Base-by-base conservation (phyloP, 2,888 invertebrate genomes). In the Herminia tarsipennalis region DNA sequence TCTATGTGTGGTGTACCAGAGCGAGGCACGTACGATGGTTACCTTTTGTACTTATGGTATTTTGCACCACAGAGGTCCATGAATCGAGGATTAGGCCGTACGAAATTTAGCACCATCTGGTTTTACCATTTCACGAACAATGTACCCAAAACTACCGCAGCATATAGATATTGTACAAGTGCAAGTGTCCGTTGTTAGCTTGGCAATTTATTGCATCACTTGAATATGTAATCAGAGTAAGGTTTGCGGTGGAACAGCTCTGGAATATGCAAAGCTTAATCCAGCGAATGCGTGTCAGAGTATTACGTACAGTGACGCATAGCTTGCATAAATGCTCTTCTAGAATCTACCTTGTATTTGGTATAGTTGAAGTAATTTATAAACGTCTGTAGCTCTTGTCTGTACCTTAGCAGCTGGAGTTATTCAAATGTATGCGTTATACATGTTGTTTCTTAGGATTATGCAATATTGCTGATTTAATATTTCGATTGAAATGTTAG, bases 211-310 rank as follows among this genome's bases (percentile, higher is more conserved):
- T 74, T 70, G 70, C 77, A 66, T 59, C 69, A 73, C 72, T 72
- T 76, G 75, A 74, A 76, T 78, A 73, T 74, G 70, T 78, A 79
- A 76, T 73, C 64, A 66, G 64, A 50, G 64, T 53, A 56, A 63
- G 57, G 59, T 51, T 56, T 56, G 66, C 61, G 50, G 41, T 46
- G 45, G 53, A 54, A 52, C 47, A 59, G 56, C 58, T 42, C 61
- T 73, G 61, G 76, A 83, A 80, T 83, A 83, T 83, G 78, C 81
- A 78, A 73, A 79, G 76, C 74, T 74, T 81, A 81, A 81, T 81
- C 76, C 73, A 62, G 71, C 67, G 66, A 73, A 76, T 73, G 75
- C 73, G 67, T 73, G 69, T 73, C 72, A 66, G 58, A 54, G 66
- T 68, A 62, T 66, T 71, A 66, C 59, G 56, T 60, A 66, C 59